Percentiles rank a stretch among this genome's conserved stretches.
These are phyloP conservation scores for Bicyclus anynana DNA, from an alignment of 1,140 invertebrate genomes.

Conservation along the genomic window DNA sequence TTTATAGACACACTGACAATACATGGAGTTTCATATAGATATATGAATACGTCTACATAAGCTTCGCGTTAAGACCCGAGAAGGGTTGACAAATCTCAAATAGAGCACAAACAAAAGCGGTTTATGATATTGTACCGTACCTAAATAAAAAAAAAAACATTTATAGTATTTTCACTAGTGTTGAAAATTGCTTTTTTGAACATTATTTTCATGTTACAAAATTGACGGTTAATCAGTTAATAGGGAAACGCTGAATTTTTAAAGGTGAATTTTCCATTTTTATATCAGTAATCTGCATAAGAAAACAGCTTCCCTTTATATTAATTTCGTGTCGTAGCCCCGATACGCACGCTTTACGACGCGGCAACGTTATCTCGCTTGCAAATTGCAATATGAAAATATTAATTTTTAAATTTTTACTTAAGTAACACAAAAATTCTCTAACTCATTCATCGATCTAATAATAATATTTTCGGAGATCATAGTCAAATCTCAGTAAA, in stretches of 20 bases:
- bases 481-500: too few relatives aligned
- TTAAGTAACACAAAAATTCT: too few relatives aligned
- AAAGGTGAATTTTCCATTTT: background rate
- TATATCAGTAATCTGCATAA: background rate
- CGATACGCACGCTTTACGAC: background rate
- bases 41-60: too few relatives aligned
- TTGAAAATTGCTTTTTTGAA: too few relatives aligned
- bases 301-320: background rate
- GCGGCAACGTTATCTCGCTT: background rate
- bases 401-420: background rate
- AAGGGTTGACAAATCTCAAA: slow-evolving; percentile 46
- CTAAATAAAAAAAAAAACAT: background rate
- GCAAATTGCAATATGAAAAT: background rate
- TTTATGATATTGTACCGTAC: background rate
- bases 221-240: too few relatives aligned
- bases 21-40: slow-evolving; percentile 16
- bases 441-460: too few relatives aligned
- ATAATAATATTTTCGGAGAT: too few relatives aligned
- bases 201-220: too few relatives aligned
- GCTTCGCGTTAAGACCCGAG: slow-evolving; percentile 26
- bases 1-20: slow-evolving; percentile 49
- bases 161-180: background rate
- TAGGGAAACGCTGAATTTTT: background rate
- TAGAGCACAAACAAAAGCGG: slow-evolving; percentile 44
- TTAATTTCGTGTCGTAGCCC: background rate